Evolutionary conservation across 2,888 invertebrate species (phyloP), one percentile per base, ranked within the genome.

Genomic region (Eupithecia exiguata): DNA sequence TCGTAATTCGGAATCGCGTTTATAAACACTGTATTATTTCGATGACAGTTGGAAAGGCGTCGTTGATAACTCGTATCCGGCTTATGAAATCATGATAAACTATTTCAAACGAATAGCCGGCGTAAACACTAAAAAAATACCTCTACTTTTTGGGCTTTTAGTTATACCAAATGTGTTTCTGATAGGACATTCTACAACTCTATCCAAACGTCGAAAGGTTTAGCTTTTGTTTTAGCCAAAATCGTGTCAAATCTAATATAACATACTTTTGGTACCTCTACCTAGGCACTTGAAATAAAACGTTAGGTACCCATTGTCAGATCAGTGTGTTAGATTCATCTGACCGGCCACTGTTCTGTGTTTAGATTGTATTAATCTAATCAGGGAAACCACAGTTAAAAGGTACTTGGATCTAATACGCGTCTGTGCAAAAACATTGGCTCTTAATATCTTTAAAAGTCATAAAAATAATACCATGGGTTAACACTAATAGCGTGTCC

Each of bases 21-120:
- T 80, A 81, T 86, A 85, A 85, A 83, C 80, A 81, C 75, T 84
- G 78, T 81, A 79, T 63, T 70, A 63, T 43, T 62, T 80, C 84
- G 91, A 92, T 92, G 92, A 89, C 87, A 86, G 85, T 79, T 84
- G 87, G 87, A 85, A 89, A 87, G 87, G 84, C 86, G 89, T 82
- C 88, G 25, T 43, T 66, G 88, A 87, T 89, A 88, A 88, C 83
- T 85, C 84, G 83, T 88, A 88, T 92, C 92, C 90, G 91, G 90
- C 83, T 86, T 79, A 84, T 80, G 87, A 87, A 75, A 75, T 70
- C 82, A 82, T 84, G 91, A 91, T 91, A 91, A 88, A 72, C 81
- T 82, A 84, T 82, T 83, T 53, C 49, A 53, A 72, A 65, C 35
- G 62, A 62, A 62, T 18, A 35, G 35, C 62, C 35, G 63, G 38